Percentiles rank a stretch among this genome's conserved stretches.
phyloP scores from a whole-genome alignment of 2,888 invertebrate genomes.

The Patella depressa region DNA sequence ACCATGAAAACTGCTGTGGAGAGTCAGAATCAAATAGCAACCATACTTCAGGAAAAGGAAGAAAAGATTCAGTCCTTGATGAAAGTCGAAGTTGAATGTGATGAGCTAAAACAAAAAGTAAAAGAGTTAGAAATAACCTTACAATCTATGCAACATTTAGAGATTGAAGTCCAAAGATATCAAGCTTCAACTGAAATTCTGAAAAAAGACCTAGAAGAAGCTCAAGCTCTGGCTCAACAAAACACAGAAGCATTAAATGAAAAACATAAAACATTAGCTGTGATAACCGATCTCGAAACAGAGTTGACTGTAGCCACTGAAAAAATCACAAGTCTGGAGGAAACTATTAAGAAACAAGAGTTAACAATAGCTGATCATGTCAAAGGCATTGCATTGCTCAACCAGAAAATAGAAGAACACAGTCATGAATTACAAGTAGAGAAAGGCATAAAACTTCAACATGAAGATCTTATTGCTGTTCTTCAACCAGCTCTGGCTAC shows the following conservation, averaged over 20 bases:
- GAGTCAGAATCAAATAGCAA: conserved; percentile 34
- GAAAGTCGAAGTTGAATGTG: conserved; percentile 33
- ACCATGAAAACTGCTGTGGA: conserved; percentile 42
- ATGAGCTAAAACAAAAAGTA: conserved; percentile 28
- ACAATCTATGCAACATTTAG: conserved; percentile 23
- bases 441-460: conserved; percentile 29
- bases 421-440: conserved; percentile 34
- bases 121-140: conserved; percentile 31
- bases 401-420: conserved; percentile 38
- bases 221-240: conserved; percentile 16
- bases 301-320: conserved; percentile 31
- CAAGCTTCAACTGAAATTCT: conserved; percentile 24
- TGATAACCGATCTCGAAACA: conserved; percentile 27
- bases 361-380: conserved; percentile 38
- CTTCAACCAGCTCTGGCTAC: conserved; percentile 41
- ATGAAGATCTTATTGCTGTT: conserved; percentile 42
- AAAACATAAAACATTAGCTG: conserved; percentile 17
- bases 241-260: conserved; percentile 17
- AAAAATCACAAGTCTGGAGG: conserved; percentile 38
- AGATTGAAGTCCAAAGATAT: conserved; percentile 18
- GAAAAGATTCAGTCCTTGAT: conserved; percentile 35
- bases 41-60: conserved; percentile 34
- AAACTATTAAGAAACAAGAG: conserved; percentile 34
- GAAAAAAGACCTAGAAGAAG: conserved; percentile 25
- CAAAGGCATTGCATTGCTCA: conserved; percentile 44